Evolutionary conservation across 2,113 vertebrate genomes (phyloP), one percentile per base, ranked within the genome.

Genomic region (Oostethus manadensis): DNA sequence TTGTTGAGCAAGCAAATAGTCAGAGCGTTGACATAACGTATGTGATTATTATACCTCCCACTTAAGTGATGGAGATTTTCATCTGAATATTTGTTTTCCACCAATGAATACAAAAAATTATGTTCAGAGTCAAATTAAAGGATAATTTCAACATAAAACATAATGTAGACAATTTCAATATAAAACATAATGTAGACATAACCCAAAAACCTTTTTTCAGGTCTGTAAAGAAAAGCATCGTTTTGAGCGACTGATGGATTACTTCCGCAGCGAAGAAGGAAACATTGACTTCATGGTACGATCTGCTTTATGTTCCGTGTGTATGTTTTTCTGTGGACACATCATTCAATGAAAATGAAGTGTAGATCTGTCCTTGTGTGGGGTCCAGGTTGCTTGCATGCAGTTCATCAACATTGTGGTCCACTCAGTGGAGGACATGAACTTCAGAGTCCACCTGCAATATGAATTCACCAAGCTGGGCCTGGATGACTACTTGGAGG

Each of bases 341-440:
- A 17, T 65, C 17, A 13, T 47, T 0, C 2, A 6, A 3, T 54
- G 18, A 6, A 23, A 51, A 33, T 20, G 13, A 23, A 11, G 8
- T 26, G 6, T 59, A 23, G 0, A 23, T 50, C 8, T 47, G 10
- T 75, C 35, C 53, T 10, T 29, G 10, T 66, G 50, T 47, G 26
- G 29, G 48, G 15, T 56, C 1, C 81, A 98, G 96, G 96, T 98
- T 26, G 96, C 96, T 56, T 98, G 96, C 79, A 99, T 99, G 96
- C 96, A 99, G 88, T 99, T 99, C 85, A 97, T 99, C 90, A 99
- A 99, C 84, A 99, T 99, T 1, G 92, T 99, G 70, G 96, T 99
- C 56, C 96, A 99, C 86, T 99, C 96, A 0, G 96, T 99, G 44
- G 96, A 99, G 79, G 96, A 99, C 85, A 99, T 99, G 96, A 99